A percentile compares a stretch with the other conserved stretches of the same genome.
Evolutionary conservation across 2,888 invertebrate genomes (phyloP).

Genomic region (Lysandra coridon): DNA sequence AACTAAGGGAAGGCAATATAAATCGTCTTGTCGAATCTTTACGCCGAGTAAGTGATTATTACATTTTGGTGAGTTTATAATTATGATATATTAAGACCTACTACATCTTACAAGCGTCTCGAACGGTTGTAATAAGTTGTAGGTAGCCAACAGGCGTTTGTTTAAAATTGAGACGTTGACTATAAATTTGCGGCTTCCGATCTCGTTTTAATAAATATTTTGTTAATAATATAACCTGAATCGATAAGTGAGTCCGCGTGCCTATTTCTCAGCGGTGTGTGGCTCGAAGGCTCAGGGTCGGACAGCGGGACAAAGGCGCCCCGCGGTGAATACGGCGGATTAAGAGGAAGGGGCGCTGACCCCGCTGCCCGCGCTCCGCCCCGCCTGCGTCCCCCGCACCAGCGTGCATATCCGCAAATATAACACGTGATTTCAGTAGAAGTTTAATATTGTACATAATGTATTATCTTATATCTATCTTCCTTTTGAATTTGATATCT

Average conservation of each 20-base stretch:
- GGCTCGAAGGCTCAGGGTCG: constrained; percentile 57
- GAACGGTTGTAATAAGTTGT: neutral
- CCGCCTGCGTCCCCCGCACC: neutral
- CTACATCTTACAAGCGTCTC: too few species aligned
- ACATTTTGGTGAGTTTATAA: neutral
- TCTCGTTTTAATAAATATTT: neutral
- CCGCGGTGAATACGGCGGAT: constrained; percentile 51
- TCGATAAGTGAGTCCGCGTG: constrained; percentile 37
- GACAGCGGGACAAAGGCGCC: constrained; percentile 70
- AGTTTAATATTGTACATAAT: neutral
- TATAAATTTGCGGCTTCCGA: neutral
- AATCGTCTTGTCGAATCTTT: neutral
- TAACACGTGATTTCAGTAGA: constrained; percentile 8
- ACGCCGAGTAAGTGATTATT: neutral
- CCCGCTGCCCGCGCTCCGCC: constrained; percentile 15
- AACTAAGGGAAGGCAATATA: neutral
- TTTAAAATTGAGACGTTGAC: neutral
- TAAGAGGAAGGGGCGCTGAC: constrained; percentile 30
- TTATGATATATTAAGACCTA: neutral
- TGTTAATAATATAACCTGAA: constrained; percentile 35
- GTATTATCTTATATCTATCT: neutral
- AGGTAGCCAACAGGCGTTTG: neutral
- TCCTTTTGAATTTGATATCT: neutral
- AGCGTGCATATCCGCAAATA: constrained; percentile 23
- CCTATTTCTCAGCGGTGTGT: constrained; percentile 53